Evolutionary conservation across 1,140 invertebrate genomes (phyloP).

Genomic region (Laupala kohalensis): DNA sequence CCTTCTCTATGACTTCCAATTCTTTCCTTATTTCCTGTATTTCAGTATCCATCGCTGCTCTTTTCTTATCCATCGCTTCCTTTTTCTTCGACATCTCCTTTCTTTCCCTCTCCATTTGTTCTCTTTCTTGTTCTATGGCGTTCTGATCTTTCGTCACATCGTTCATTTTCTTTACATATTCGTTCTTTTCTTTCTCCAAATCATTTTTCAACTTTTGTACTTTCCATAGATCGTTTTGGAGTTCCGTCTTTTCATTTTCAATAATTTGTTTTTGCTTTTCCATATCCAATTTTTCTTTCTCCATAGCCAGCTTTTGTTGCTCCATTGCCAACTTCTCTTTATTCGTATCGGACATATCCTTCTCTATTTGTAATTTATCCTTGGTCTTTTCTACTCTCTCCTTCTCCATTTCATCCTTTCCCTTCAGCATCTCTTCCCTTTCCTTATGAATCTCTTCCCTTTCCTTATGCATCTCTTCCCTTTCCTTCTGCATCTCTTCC

Average conservation of each 20-base stretch:
- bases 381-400: neutral
- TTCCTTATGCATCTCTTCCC: neutral
- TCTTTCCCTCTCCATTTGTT: neutral
- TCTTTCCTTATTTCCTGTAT: neutral
- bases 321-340: too few relatives aligned
- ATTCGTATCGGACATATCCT: neutral
- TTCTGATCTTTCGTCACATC: neutral
- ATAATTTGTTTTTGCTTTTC: neutral
- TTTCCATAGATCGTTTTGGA: neutral
- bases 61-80: neutral
- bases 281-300: too few relatives aligned
- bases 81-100: conserved; percentile 7
- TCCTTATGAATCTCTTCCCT: neutral
- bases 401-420: neutral
- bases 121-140: neutral
- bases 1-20: neutral
- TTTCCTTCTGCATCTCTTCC: neutral
- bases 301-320: too few relatives aligned
- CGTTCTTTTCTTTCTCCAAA: neutral
- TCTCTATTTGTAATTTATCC: neutral
- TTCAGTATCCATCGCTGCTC: neutral
- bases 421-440: neutral
- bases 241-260: neutral
- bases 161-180: neutral
- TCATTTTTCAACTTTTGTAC: neutral